These are phyloP conservation scores for Mellivora capensis DNA, from an alignment of 2,113 vertebrate genomes.

Conservation along the genomic window DNA sequence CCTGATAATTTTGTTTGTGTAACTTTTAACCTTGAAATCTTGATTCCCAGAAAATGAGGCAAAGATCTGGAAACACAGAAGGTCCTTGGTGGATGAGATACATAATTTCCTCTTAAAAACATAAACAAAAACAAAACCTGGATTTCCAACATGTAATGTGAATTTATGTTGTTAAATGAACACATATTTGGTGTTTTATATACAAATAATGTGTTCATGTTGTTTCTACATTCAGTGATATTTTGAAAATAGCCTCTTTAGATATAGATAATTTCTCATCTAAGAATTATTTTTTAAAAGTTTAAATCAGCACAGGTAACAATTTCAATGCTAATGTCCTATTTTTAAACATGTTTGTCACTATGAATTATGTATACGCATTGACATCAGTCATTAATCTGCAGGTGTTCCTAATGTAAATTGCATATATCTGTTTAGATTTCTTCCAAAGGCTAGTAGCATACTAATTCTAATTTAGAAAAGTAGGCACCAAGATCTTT, in stretches of 20 bases:
- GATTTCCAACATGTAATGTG: background rate
- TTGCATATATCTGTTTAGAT: background rate
- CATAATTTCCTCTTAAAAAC: background rate
- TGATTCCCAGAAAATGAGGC: background rate
- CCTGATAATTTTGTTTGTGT: background rate
- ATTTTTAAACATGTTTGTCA: constrained; percentile 35
- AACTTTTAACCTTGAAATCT: background rate
- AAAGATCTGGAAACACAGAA: background rate
- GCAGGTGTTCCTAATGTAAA: constrained; percentile 25
- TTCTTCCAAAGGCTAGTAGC: background rate
- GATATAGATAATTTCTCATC: background rate
- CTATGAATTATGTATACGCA: background rate
- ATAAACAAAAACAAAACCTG: background rate
- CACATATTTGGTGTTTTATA: background rate
- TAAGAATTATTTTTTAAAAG: background rate
- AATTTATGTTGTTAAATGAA: constrained; percentile 9
- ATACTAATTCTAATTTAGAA: constrained; percentile 7
- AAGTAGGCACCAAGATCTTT: background rate
- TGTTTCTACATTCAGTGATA: background rate
- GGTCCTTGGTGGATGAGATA: background rate
- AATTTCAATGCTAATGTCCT: constrained; percentile 7
- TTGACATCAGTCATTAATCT: constrained; percentile 13
- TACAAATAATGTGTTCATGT: background rate
- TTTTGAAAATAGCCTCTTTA: background rate
- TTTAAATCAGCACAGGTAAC: background rate